Conservation (phyloP, 1,140 invertebrate species). For the Paraescarpia echinospica region DNA sequence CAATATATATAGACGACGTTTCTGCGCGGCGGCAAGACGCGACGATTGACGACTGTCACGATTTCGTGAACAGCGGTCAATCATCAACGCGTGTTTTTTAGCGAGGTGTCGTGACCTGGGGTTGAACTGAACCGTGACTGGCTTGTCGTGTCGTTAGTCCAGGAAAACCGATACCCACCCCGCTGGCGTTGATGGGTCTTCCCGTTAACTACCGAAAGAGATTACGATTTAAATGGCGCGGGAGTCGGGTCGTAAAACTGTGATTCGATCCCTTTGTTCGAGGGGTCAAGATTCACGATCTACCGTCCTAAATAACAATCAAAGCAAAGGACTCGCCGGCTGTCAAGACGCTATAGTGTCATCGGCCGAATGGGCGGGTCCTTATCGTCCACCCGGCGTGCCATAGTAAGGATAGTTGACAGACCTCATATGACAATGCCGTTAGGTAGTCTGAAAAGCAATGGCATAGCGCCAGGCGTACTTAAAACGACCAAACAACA, state of each 20-base stretch:
- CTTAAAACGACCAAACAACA: neutral
- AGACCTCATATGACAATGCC: neutral
- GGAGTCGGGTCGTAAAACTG: neutral
- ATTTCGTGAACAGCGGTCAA: neutral
- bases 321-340: neutral
- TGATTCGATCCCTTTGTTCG: neutral
- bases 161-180: neutral
- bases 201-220: neutral
- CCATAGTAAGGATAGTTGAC: too few species aligned
- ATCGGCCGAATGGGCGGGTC: neutral
- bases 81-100: neutral
- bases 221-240: neutral
- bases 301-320: neutral
- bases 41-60: neutral
- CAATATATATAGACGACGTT: neutral
- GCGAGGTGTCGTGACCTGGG: neutral
- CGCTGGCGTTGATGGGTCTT: neutral
- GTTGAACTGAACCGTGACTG: neutral
- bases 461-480: too few species aligned
- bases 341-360: neutral
- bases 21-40: neutral
- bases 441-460: neutral
- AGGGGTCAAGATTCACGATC: neutral
- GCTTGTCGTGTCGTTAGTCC: neutral
- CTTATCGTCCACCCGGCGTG: neutral